Conservation (phyloP, 2,797 vertebrate genomes). For the Semaprochilodus insignis region DNA sequence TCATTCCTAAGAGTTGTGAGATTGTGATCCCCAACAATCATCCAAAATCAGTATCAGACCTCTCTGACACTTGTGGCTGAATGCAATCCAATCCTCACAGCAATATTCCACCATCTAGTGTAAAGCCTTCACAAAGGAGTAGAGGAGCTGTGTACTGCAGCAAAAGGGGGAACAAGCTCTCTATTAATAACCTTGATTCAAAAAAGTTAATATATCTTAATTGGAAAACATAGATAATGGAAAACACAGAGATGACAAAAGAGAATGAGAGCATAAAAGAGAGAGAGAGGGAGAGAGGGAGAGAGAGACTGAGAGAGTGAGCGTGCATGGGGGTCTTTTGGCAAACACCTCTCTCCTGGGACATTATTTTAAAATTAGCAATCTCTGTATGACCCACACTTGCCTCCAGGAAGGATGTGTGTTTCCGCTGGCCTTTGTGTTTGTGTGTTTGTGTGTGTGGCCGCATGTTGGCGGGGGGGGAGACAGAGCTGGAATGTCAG, state of each 20-base stretch:
- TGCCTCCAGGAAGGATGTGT: constrained; percentile 77
- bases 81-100: too few relatives aligned
- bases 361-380: constrained; percentile 53
- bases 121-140: not conserved
- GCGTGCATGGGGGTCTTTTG: not conserved
- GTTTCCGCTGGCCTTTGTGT: constrained; percentile 73
- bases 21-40: too few relatives aligned
- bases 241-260: not conserved
- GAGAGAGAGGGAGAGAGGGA: constrained; percentile 4
- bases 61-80: too few relatives aligned
- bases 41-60: too few relatives aligned
- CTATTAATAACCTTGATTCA: too few relatives aligned
- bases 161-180: not conserved
- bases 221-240: not conserved
- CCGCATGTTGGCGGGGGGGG: not conserved
- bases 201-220: too few relatives aligned
- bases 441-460: constrained; percentile 36
- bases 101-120: too few relatives aligned
- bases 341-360: constrained; percentile 1
- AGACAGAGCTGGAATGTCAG: constrained; percentile 1
- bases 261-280: not conserved
- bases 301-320: not conserved
- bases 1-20: too few relatives aligned
- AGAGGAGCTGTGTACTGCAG: not conserved
- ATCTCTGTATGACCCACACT: constrained; percentile 65